phyloP scores from a whole-genome alignment of 1,140 invertebrate species.

The Cardiocondyla obscurior region DNA sequence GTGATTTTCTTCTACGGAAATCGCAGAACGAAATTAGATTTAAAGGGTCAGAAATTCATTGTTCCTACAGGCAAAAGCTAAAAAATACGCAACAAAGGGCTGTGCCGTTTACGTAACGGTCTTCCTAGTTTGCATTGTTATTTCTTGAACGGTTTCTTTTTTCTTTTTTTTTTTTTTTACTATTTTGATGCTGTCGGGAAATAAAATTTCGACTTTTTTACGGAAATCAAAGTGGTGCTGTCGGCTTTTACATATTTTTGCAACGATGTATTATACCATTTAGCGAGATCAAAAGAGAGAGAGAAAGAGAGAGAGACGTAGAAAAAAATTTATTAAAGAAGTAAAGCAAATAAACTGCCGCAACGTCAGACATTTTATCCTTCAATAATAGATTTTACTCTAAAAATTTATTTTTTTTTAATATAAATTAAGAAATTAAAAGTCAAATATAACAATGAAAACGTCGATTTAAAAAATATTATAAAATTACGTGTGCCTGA shows the following conservation, averaged over 20 bases:
- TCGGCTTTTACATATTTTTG: slow-evolving; percentile 77
- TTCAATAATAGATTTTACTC: background rate
- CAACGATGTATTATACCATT: slow-evolving; percentile 33
- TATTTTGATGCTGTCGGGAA: background rate
- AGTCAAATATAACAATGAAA: background rate
- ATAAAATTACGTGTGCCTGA: too few species aligned
- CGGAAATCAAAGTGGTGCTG: slow-evolving; percentile 73
- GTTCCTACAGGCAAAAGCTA: slow-evolving; percentile 64
- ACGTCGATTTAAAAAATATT: background rate
- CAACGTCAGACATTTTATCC: background rate
- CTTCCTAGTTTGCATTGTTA: slow-evolving; percentile 67
- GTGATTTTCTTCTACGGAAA: background rate
- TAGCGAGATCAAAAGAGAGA: background rate
- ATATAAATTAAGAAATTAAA: background rate
- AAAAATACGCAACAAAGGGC: slow-evolving; percentile 67
- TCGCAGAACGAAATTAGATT: slow-evolving; percentile 26
- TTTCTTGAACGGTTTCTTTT: slow-evolving; percentile 53
- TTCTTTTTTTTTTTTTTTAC: slow-evolving; percentile 55
- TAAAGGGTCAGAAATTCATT: slow-evolving; percentile 74
- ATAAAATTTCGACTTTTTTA: slow-evolving; percentile 70
- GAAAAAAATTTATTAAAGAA: slow-evolving; percentile 9
- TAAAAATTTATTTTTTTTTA: background rate
- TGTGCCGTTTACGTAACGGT: slow-evolving; percentile 62
- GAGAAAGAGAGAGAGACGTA: background rate
- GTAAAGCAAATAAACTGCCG: slow-evolving; percentile 29